Base-by-base conservation (phyloP, 2,113 vertebrate genomes). In the Microtus pennsylvanicus region DNA sequence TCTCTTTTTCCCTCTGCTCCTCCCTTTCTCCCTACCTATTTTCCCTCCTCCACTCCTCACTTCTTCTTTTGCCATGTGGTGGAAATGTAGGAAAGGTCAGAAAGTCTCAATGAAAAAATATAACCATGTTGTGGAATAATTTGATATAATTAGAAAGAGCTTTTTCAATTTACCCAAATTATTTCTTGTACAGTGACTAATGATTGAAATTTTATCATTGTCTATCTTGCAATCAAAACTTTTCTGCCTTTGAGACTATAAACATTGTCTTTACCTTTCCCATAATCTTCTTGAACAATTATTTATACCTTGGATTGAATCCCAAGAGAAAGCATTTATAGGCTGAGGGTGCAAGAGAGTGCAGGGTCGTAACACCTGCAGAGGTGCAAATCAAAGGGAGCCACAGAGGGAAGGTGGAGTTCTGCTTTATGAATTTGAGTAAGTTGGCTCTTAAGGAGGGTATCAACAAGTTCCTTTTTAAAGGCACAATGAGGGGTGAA, bases 61-160 rank as follows among this genome's bases (percentile, higher is more conserved):
- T 63, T 0, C 7, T 61, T 61, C 47, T 67, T 85, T 55, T 38
- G 42, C 85, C 42, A 26, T 11, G 82, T 94, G 45, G 50, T 69
- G 81, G 47, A 91, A n/a, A 63, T 75, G 30, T 94, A 63, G 65
- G 33, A 77, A 94, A 95, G 58, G 61, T 70, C 50, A 83, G 28
- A 21, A n/a, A 61, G 11, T 87, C 72, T 94, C 85, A 10, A 16
- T 87, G 28, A 81, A 78, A 75, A 75, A 70, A 50, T 30, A 52
- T 35, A 67, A 26, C n/a, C 70, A 77, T 3, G 12, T 24, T 50
- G 1, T 81, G 26, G 30, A 33, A 11, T 67, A 74, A 69, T 35
- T 90, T 38, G 78, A 28, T 26, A 70, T 19, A 24, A 47, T 45
- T 72, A 83, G 47, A 65, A 58, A 91, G 61, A 42, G 13, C 19